Base-by-base conservation (phyloP, 2,888 invertebrate species). In the Petrolisthes manimaculis region DNA sequence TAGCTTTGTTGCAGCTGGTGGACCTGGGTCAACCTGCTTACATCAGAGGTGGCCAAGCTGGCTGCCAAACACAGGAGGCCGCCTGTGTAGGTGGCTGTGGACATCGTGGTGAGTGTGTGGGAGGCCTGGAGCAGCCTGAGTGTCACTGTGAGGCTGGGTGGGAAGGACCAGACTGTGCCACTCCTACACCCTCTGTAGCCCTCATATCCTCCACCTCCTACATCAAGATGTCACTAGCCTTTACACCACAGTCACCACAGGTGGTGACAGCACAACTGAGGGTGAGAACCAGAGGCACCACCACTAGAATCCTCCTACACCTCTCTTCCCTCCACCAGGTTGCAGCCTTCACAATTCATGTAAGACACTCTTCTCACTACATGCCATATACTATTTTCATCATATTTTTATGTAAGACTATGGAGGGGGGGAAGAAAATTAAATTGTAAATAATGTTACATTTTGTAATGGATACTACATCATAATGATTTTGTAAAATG, bases 11-110 rank as follows among this genome's bases (percentile, higher is more conserved):
- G 37, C 86, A 89, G 89, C 69, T 89, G 75, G 78, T 89, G 83
- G 86, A 89, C 80, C 81, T 89, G 84, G 86, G 89, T 5, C 75
- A 86, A 24, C 89, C 86, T n/a, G 37, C 84, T 51, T 84, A 89
- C 84, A 86, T 84, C 82, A n/a, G 74, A n/a, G 74, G 67, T 37
- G 86, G 86, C 24, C 9, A 54, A 18, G 61, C 37, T 6, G 79
- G 86, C 37, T 89, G 89, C 56, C 69, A 37, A 4, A 55, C 75
- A 5, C 83, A 89, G 67, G 55, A 86, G 1, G 37, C 18, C 18
- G 83, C 79, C 9, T 87, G 87, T 54, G n/a, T n/a, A 5, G 81
- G 74, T 3, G 54, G 55, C 21, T 89, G 79, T 69, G 75, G 84
- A 53, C 84, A 53, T n/a, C 84, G 75, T 0, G 86, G 89, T 14